Percentiles rank a stretch among this genome's conserved stretches.
Conservation (phyloP, 2,797 vertebrate genomes). For the Dendrocincla fuliginosa region DNA sequence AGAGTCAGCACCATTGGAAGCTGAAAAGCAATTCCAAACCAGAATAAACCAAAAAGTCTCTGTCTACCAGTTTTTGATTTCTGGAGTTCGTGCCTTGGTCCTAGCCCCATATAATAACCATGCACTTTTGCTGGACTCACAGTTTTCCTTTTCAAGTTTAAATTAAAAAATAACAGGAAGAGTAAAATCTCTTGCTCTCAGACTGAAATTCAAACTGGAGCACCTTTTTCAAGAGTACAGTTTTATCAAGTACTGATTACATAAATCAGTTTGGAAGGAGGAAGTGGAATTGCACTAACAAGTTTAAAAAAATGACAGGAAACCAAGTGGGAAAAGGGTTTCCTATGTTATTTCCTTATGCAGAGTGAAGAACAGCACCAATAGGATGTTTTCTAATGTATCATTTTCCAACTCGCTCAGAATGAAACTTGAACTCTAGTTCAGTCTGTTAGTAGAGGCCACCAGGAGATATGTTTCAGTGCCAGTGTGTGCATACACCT, state of each 20-base stretch:
- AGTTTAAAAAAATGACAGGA: slow-evolving; percentile 65
- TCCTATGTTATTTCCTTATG: slow-evolving; percentile 66
- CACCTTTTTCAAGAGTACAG: slow-evolving; percentile 14
- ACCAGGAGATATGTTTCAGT: not conserved
- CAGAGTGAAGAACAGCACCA: slow-evolving; percentile 48
- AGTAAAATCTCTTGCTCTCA: slow-evolving; percentile 20
- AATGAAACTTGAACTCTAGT: slow-evolving; percentile 39
- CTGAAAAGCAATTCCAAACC: not conserved
- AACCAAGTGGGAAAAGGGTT: slow-evolving; percentile 52
- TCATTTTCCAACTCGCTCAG: slow-evolving; percentile 40
- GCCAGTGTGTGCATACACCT: not conserved
- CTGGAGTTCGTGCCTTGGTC: not conserved
- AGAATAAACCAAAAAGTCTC: not conserved
- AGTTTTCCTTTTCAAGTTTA: slow-evolving; percentile 24
- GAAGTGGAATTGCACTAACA: slow-evolving; percentile 64
- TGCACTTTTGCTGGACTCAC: not conserved
- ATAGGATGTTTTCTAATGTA: slow-evolving; percentile 57
- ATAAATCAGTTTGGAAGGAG: slow-evolving; percentile 60
- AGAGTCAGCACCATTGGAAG: not conserved
- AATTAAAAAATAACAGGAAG: slow-evolving; percentile 59
- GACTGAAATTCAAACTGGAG: slow-evolving; percentile 4
- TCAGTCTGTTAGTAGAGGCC: not conserved
- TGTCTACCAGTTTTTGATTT: not conserved
- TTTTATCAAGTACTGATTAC: slow-evolving; percentile 52
- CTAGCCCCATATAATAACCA: not conserved